These are phyloP conservation scores for Hybos culiciformis DNA, from an alignment of 2,888 invertebrate genomes.

Conservation along the genomic window DNA sequence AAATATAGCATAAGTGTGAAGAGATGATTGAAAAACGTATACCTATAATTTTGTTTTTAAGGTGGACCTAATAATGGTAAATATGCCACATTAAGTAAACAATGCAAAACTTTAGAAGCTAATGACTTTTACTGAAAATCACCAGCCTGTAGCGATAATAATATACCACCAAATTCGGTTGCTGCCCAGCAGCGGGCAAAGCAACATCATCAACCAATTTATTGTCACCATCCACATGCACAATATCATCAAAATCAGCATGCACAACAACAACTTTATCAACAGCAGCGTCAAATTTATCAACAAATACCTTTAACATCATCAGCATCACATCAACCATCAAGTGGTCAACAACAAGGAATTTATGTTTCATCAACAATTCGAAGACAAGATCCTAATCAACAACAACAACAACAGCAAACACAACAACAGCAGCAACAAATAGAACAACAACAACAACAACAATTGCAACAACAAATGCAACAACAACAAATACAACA, in stretches of 20 bases:
- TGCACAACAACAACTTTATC: conserved; percentile 25
- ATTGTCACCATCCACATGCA: conserved; percentile 40
- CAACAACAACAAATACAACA: conserved; percentile 20
- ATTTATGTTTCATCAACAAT: conserved; percentile 1
- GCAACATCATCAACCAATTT: conserved; percentile 29
- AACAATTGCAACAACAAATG: conserved; percentile 8
- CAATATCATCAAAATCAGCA: conserved; percentile 30
- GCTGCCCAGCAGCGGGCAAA: not conserved
- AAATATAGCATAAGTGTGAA: conserved; percentile 19
- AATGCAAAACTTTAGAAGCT: conserved; percentile 88
- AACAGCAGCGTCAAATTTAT: conserved; percentile 32
- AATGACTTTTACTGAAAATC: conserved; percentile 91
- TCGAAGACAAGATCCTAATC: conserved; percentile 5
- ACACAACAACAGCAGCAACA: conserved; percentile 10
- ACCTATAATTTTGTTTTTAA: conserved; percentile 10
- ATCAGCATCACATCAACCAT: conserved; percentile 14
- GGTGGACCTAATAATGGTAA: conserved; percentile 64
- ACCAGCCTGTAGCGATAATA: conserved; percentile 39
- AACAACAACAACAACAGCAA: conserved; percentile 19
- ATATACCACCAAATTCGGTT: conserved; percentile 24
- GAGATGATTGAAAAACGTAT: conserved; percentile 16
- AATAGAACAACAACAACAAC: not conserved
- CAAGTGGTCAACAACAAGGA: conserved; percentile 15
- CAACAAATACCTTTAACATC: conserved; percentile 32
- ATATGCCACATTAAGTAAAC: conserved; percentile 91